Conservation (phyloP, 2,888 invertebrate genomes). For the Ernsta delagoae region DNA sequence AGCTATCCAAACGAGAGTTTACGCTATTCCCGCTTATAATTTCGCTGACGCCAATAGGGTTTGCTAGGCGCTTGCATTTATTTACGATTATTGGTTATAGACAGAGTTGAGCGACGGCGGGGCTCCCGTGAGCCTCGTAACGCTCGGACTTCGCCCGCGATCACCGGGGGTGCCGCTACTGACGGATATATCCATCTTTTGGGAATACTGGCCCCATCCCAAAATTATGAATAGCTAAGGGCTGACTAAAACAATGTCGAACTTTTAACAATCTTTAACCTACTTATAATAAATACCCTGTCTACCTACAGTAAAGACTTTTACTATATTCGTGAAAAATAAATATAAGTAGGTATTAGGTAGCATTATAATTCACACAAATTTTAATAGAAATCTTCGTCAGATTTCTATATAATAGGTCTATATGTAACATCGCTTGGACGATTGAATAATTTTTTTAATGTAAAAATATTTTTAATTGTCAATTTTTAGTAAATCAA, state of each 20-base stretch:
- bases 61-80: conserved; percentile 51
- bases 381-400: no score
- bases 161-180: conserved; percentile 65
- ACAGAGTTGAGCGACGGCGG: conserved; percentile 75
- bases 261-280: no score
- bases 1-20: conserved; percentile 40
- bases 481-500: no score
- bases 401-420: no score
- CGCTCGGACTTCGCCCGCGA: conserved; percentile 69
- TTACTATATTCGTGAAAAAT: no score
- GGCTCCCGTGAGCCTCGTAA: conserved; percentile 81
- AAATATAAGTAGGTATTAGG: no score
- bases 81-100: conserved; percentile 85
- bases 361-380: no score
- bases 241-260: conserved; percentile 38
- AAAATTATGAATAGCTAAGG: conserved; percentile 64
- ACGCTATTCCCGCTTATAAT: conserved; percentile 49
- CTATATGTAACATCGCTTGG: no score
- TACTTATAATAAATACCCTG: no score
- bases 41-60: conserved; percentile 44
- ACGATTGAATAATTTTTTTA: no score
- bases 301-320: no score
- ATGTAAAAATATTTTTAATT: no score
- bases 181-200: conserved; percentile 81
- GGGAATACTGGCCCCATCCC: conserved; percentile 68